Percentiles rank a stretch among this genome's conserved stretches.
Conservation (phyloP, 2,797 vertebrate species). For the Diglossa cyanea region DNA sequence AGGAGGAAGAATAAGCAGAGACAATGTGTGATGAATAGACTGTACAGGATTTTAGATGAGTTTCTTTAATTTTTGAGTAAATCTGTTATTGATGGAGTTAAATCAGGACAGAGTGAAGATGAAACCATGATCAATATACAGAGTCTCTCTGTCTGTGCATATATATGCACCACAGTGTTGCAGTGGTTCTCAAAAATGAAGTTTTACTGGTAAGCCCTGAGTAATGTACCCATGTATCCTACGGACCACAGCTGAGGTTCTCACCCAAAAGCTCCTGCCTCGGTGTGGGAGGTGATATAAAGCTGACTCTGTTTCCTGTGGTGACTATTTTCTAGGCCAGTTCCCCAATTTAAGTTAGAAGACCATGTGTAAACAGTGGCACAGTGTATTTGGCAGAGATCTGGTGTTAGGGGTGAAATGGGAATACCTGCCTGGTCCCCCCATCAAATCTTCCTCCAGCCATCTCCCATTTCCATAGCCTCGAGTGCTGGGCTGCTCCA, state of each 20-base stretch:
- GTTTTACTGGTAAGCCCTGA: background rate
- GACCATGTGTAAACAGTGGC: background rate
- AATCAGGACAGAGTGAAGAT: background rate
- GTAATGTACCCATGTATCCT: background rate
- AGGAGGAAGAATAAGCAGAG: background rate
- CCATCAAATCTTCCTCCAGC: background rate
- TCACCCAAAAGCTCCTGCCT: slow-evolving; percentile 17
- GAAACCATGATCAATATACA: slow-evolving; percentile 3
- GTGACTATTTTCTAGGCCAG: slow-evolving; percentile 16
- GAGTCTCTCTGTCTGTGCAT: background rate
- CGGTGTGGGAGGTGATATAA: background rate
- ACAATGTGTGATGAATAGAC: background rate
- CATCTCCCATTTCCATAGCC: background rate
- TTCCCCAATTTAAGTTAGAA: background rate
- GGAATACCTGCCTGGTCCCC: background rate
- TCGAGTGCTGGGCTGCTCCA: background rate
- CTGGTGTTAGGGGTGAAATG: background rate
- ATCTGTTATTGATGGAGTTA: background rate
- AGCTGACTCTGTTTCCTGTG: slow-evolving; percentile 36
- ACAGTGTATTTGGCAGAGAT: background rate
- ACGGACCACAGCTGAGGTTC: background rate
- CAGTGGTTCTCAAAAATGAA: background rate
- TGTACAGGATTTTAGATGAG: background rate
- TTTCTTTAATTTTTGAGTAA: background rate
- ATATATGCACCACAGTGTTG: background rate